phyloP scores from a whole-genome alignment of 2,888 invertebrate species.

The Pocota personata region DNA sequence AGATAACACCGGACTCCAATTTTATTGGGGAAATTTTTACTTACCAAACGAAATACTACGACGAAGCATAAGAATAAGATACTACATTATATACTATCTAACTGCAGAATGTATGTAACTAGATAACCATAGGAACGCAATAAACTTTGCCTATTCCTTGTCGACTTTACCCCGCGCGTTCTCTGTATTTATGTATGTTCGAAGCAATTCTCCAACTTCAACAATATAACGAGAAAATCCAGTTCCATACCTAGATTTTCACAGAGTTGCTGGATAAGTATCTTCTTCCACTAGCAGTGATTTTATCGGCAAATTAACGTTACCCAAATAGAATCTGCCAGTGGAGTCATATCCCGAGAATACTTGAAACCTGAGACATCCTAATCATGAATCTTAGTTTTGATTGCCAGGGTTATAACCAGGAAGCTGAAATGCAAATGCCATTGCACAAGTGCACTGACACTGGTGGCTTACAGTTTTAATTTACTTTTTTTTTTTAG shows the following conservation, averaged over 20 bases:
- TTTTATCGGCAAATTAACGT: slow-evolving; percentile 39
- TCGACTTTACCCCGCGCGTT: not conserved
- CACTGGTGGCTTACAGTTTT: slow-evolving; percentile 6
- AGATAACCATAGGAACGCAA: not conserved
- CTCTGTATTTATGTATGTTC: not conserved
- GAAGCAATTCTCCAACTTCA: not conserved
- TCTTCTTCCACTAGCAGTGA: slow-evolving; percentile 7
- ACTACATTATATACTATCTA: too few relatives aligned
- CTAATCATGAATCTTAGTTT: not conserved
- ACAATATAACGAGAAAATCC: slow-evolving; percentile 11
- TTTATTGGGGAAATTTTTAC: not conserved
- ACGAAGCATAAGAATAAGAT: not conserved
- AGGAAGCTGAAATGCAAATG: slow-evolving; percentile 12
- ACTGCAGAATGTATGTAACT: slow-evolving; percentile 18
- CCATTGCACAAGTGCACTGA: not conserved
- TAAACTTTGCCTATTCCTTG: not conserved
- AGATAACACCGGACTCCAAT: not conserved
- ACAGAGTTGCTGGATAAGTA: not conserved
- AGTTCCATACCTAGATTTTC: not conserved
- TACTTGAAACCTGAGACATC: not conserved
- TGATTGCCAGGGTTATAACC: slow-evolving; percentile 38
- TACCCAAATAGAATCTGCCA: slow-evolving; percentile 7
- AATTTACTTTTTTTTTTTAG: not conserved
- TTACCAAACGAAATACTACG: not conserved
- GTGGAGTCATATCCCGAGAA: not conserved